Base-by-base conservation (phyloP, 1,140 invertebrate species). In the Calliopsis andreniformis region DNA sequence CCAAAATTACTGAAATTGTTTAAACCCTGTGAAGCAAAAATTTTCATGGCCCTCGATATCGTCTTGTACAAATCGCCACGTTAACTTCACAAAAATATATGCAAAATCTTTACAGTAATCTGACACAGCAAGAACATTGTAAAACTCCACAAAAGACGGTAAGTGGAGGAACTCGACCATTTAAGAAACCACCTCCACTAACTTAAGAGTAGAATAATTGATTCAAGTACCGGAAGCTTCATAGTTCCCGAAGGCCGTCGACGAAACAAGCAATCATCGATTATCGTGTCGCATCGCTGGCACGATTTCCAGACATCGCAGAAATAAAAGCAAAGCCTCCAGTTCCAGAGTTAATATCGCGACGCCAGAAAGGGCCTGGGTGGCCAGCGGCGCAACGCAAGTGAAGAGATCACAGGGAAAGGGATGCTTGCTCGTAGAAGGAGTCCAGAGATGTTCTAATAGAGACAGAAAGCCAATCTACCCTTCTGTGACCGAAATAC, bases 381-480 rank as follows among this genome's bases (percentile, higher is more conserved):
- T 14, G 53, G 20, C 30, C 61, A 16, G 18, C 25, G 64, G 75
- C 56, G 25, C 18, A 32, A 51, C 28, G 62, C 7, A 43, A 39
- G 28, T 18, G 56, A 55, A 28, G 42, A 18, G 4, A 49, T 39
- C 35, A 39, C 35, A 5, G 35, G 35, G 35, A 39, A 39, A 32
- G 42, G n/a, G 23, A 12, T 43, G 23, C 16, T 18, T 39, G 35
- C 53, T 51, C 62, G 47, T 35, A 20, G 70, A 43, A 45, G 56
- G 58, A 59, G 35, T 10, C 64, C 68, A 64, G 73, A 79, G 59
- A 61, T 51, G 51, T 66, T 58, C 72, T 85, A 85, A 85, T 85
- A 83, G 76, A 85, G 80, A 86, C 76, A 75, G 83, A 85, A 79
- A 86, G 78, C 72, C 80, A 80, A 86, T 85, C 78, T 86, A 71